Evolutionary conservation across 1,140 invertebrate species (phyloP).

Genomic region (Mylabris phalerata): DNA sequence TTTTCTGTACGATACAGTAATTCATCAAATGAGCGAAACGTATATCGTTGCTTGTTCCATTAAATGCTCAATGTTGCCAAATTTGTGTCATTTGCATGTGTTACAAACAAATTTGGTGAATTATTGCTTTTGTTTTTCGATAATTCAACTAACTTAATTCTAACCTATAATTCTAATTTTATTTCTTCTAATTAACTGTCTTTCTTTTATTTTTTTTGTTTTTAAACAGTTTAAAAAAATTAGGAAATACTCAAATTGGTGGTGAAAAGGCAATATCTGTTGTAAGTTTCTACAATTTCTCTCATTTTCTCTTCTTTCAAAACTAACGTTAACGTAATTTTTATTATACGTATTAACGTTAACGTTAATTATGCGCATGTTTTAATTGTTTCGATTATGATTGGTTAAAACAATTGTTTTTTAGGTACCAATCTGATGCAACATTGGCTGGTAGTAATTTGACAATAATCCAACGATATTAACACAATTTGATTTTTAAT

Average conservation of each 20-base stretch:
- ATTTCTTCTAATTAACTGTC: not conserved
- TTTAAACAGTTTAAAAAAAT: constrained; percentile 14
- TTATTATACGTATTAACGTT: not conserved
- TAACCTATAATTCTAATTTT: not conserved
- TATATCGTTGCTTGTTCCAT: too few species aligned
- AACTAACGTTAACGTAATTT: not conserved
- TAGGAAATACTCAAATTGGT: constrained; percentile 1
- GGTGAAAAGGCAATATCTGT: not conserved
- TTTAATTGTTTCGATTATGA: not conserved
- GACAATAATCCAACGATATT: too few species aligned
- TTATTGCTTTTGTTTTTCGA: too few species aligned
- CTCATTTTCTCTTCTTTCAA: too few species aligned
- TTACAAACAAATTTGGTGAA: too few species aligned
- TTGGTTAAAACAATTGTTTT: not conserved
- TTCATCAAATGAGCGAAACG: too few species aligned
- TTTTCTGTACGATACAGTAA: too few species aligned
- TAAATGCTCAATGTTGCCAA: too few species aligned
- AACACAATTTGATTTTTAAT: too few species aligned
- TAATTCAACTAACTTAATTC: too few species aligned
- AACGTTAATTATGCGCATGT: not conserved
- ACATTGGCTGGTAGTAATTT: constrained; percentile 1
- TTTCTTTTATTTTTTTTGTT: not conserved
- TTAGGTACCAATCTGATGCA: constrained; percentile 3
- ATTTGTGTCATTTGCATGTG: too few species aligned
- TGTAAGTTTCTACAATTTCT: too few species aligned